These are phyloP conservation scores for Drosophila hawaiiensis DNA, from an alignment of 2,888 invertebrate genomes.

Conservation along the genomic window DNA sequence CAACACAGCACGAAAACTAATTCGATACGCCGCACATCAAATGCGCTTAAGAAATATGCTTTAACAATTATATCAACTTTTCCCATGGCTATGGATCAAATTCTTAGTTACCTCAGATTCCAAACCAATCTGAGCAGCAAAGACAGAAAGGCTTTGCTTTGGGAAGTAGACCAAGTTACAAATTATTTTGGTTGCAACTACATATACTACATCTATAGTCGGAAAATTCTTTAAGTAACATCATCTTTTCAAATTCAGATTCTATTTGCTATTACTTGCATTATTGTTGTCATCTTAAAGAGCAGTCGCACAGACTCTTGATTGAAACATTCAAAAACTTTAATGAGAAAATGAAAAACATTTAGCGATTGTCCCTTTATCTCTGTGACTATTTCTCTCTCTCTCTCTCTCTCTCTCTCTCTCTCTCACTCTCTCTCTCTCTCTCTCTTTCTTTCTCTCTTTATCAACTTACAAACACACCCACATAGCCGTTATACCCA, in stretches of 20 bases:
- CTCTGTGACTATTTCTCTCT: not conserved
- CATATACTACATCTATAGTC: not conserved
- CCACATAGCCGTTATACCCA: not conserved
- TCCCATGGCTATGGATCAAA: not conserved
- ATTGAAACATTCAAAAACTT: not conserved
- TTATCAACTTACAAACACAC: not conserved
- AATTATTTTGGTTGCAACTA: not conserved
- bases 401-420: too few species aligned
- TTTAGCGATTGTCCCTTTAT: not conserved
- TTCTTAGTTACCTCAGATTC: not conserved
- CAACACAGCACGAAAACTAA: conserved; percentile 9
- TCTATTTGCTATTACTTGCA: not conserved
- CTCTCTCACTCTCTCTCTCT: not conserved
- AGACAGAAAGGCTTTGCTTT: not conserved
- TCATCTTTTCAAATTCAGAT: not conserved
- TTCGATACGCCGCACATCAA: conserved; percentile 19
- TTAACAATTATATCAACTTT: not conserved
- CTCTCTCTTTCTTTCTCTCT: not conserved
- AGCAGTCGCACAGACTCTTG: not conserved
- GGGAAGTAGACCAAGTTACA: not conserved
- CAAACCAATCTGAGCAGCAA: not conserved
- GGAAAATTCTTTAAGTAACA: not conserved
- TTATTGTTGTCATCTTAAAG: not conserved
- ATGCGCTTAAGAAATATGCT: conserved; percentile 39
- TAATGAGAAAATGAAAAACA: not conserved